phyloP scores from a whole-genome alignment of 2,888 invertebrate genomes.

The Rhingia campestris region DNA sequence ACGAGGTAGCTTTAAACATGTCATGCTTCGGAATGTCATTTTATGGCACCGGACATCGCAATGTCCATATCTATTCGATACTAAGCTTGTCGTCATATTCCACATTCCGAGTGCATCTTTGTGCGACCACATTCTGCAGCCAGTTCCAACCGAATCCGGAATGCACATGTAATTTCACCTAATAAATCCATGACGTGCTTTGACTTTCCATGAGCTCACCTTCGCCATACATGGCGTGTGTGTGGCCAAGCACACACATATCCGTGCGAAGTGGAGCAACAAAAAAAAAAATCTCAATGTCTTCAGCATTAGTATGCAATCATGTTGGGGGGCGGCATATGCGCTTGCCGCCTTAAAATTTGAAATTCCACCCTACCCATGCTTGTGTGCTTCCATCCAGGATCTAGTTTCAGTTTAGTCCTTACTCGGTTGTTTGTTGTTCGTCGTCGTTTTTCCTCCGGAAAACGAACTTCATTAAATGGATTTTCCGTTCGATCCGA shows the following conservation, averaged over 20 bases:
- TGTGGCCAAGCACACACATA: neutral
- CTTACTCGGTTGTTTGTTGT: neutral
- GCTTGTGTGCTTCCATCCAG: neutral
- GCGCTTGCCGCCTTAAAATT: conserved; percentile 5
- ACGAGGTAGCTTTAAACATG: too few species aligned
- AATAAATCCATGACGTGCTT: conserved; percentile 32
- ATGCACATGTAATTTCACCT: conserved; percentile 9
- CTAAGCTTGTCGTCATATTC: neutral
- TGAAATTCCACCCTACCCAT: conserved; percentile 18
- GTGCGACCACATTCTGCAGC: neutral
- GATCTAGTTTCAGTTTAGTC: neutral
- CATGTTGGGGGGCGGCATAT: neutral
- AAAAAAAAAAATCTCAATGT: conserved; percentile 15
- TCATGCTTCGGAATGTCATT: too few species aligned
- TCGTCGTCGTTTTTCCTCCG: conserved; percentile 15
- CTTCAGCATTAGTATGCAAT: conserved; percentile 26
- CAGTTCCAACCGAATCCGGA: neutral
- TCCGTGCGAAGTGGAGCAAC: neutral
- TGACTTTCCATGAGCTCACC: conserved; percentile 1
- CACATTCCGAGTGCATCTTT: neutral
- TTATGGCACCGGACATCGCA: too few species aligned
- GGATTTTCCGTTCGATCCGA: conserved; percentile 23
- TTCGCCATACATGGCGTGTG: neutral
- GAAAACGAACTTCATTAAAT: conserved; percentile 45
- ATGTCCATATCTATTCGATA: too few species aligned